A percentile compares a stretch with the other conserved stretches of the same genome.
Evolutionary conservation across 2,797 vertebrate genomes (phyloP).

Genomic region (Enteromius afrohamiltoni): DNA sequence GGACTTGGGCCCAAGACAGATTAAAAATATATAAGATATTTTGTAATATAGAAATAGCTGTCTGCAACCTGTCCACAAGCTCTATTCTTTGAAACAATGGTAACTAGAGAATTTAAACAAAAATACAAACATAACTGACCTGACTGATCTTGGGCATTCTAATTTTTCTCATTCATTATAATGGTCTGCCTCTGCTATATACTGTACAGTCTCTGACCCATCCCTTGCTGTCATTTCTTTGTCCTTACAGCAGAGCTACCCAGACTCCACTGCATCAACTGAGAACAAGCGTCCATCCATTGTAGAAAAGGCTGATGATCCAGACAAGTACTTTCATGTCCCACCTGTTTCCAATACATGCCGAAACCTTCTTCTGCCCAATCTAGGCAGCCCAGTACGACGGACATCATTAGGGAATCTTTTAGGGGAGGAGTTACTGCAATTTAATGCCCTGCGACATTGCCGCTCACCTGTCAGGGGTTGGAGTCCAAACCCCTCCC

Average conservation of each 20-base stretch:
- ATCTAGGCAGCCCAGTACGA: constrained; percentile 82
- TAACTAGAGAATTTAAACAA: neutral
- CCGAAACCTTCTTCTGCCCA: constrained; percentile 85
- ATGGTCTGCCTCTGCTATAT: neutral
- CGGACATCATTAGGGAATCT: constrained; percentile 88
- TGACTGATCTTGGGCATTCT: neutral
- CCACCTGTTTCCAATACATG: constrained; percentile 76
- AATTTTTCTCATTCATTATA: neutral
- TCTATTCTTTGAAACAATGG: neutral
- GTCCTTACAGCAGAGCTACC: constrained; percentile 37
- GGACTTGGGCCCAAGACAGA: neutral
- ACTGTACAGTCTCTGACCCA: neutral
- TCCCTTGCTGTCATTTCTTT: neutral
- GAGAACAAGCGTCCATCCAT: constrained; percentile 83
- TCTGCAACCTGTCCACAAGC: neutral
- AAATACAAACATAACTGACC: neutral
- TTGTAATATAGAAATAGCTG: neutral
- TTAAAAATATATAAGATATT: neutral
- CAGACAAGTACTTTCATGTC: constrained; percentile 77
- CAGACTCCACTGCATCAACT: constrained; percentile 61
- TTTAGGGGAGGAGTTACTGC: constrained; percentile 88
- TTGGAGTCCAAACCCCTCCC: constrained; percentile 76
- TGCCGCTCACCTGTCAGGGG: constrained; percentile 82
- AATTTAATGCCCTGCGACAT: constrained; percentile 84
- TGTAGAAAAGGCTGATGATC: constrained; percentile 78